Base-by-base conservation (phyloP, 1,140 invertebrate genomes). In the Heliconius congener region DNA sequence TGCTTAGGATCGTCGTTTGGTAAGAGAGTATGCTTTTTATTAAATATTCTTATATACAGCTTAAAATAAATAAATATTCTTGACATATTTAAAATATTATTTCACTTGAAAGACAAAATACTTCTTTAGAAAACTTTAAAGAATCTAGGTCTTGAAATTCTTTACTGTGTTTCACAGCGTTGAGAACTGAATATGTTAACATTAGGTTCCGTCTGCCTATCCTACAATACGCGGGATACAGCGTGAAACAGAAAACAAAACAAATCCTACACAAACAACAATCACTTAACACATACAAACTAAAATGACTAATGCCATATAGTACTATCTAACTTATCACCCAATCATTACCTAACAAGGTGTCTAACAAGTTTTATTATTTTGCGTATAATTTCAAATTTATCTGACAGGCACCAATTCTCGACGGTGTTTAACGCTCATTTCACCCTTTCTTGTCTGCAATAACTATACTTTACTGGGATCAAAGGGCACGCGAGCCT, bases 381-480 rank as follows among this genome's bases (percentile, higher is more conserved):
- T 84, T 84, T 81, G 77, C 46, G 60, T 78, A 80, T 82, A 84
- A 84, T 52, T 52, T 52, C 42, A 52, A 52, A 52, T 82, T 84
- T 82, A 84, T 82, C 83, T 79, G 83, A 92, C 89, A 90, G 87
- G 84, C 87, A 83, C 77, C 87, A 87, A 88, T 86, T 84, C 81
- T 73, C 42, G 57, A 79, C 82, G 87, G 83, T 89, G 84, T 90
- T 91, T 91, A 91, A 87, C 87, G 89, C 86, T 89, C 86, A 91
- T 91, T 90, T 90, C 87, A 87, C 90, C 90, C 89, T 84, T 74
- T 72, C 77, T 88, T 87, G 85, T 87, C 84, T 82, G 85, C 91
- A 92, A 93, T 93, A 92, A 93, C 90, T 91, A 91, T 90, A 92
- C 87, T 88, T 85, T 85, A 84, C 80, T 66, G 77, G 90, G 90